Evolutionary conservation across 2,888 invertebrate species (phyloP).

Genomic region (Trissonchulus latispiculum): DNA sequence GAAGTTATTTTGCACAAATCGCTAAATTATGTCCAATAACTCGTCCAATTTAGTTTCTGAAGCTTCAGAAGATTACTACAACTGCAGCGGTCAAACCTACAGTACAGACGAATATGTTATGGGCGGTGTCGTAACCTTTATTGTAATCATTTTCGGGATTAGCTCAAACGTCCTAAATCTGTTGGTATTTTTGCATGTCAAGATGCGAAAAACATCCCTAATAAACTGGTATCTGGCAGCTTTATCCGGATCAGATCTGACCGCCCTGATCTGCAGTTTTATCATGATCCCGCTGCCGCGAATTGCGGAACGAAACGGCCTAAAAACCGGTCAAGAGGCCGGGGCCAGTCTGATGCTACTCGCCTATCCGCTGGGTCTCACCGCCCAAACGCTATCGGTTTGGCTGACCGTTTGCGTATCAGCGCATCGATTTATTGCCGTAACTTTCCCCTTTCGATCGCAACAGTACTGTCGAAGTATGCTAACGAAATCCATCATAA

Average conservation of each 20-base stretch:
- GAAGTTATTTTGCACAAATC: neutral
- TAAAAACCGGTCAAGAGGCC: too few species aligned
- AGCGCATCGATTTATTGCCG: constrained; percentile 65
- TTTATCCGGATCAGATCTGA: constrained; percentile 13
- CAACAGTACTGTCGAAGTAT: constrained; percentile 45
- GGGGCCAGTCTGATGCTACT: constrained; percentile 25
- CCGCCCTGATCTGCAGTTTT: neutral
- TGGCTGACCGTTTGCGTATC: constrained; percentile 56
- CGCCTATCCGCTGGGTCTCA: constrained; percentile 31
- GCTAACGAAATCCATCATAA: constrained; percentile 43
- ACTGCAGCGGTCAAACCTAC: neutral
- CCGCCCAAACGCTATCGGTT: constrained; percentile 32
- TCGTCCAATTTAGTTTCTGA: too few species aligned
- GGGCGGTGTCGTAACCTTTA: constrained; percentile 25
- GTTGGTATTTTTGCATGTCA: neutral
- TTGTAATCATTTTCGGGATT: constrained; percentile 45
- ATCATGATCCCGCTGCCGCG: neutral
- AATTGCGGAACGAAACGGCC: neutral
- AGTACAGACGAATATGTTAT: neutral
- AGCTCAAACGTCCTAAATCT: constrained; percentile 1
- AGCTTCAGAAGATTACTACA: too few species aligned
- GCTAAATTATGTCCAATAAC: neutral
- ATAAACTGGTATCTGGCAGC: constrained; percentile 19
- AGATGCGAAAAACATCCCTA: constrained; percentile 9
- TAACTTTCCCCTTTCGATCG: constrained; percentile 47